Evolutionary conservation across 2,797 vertebrate genomes (phyloP).

Genomic region (Poecilia wingei): DNA sequence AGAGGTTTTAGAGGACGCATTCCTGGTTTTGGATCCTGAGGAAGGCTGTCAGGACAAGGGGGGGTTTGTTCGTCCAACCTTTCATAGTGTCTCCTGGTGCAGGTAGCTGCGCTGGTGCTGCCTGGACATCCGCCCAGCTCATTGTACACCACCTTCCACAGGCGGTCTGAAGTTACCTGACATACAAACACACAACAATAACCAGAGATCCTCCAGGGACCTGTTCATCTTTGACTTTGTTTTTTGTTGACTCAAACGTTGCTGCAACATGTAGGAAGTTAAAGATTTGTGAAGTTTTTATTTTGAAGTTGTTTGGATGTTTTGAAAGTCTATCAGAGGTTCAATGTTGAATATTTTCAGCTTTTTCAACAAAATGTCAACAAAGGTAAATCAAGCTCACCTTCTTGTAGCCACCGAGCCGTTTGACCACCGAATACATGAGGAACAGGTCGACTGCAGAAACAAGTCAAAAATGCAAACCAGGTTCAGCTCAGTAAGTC

Average conservation of each 20-base stretch:
- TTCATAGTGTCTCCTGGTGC: slow-evolving; percentile 86
- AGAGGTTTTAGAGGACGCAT: neutral
- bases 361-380: neutral
- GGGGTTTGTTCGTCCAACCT: slow-evolving; percentile 60
- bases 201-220: neutral
- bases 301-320: neutral
- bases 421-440: slow-evolving; percentile 83
- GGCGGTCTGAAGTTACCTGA: slow-evolving; percentile 80
- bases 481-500: neutral
- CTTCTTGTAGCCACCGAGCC: slow-evolving; percentile 82
- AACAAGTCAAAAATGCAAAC: slow-evolving; percentile 3
- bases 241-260: neutral
- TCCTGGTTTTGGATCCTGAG: neutral
- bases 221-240: neutral
- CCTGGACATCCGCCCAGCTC: slow-evolving; percentile 85
- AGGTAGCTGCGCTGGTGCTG: slow-evolving; percentile 86
- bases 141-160: slow-evolving; percentile 87
- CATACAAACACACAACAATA: slow-evolving; percentile 9
- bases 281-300: neutral
- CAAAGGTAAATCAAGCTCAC: slow-evolving; percentile 54
- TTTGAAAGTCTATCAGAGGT: neutral
- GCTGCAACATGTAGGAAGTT: neutral
- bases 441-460: slow-evolving; percentile 84
- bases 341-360: neutral
- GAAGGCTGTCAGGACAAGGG: neutral